Base-by-base conservation (phyloP, 2,113 vertebrate genomes). In the Pontoporia blainvillei region DNA sequence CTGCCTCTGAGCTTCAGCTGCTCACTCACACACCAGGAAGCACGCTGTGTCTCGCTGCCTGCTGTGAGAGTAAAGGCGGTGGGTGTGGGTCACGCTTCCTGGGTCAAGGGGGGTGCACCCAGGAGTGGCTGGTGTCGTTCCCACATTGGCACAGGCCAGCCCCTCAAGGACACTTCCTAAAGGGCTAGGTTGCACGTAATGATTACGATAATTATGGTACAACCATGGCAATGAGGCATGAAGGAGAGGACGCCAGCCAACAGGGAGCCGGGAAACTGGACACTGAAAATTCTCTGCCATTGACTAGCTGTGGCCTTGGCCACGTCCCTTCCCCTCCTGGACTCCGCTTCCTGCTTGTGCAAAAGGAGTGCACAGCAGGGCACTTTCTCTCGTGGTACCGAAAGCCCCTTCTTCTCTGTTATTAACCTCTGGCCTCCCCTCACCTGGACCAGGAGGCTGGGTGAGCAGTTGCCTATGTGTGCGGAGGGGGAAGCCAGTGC, bases 181-280 rank as follows among this genome's bases (percentile, higher is more conserved):
- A 87, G 75, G n/a, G 17, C 18, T 14, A 71, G 15, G 31, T 10
- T 14, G 18, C 23, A 4, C 17, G 20, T 41, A 46, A 39, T 27
- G 62, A 41, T n/a, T 34, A 17, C 0, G 2, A 41, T 54, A 41
- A 69, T 36, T 69, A 21, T 17, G 69, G 76, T 14, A 8, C 12
- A 15, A 1, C 8, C 11, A 0, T 8, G n/a, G 21, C 6, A 4
- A 39, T 0, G 20, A 67, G 44, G 20, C 7, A 0, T 0, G 27
- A 72, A 78, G 62, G 73, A n/a, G 27, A 83, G 27, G 66, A 21
- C 6, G 1, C 41, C 1, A 0, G 46, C 17, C 1, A 9, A 21
- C 10, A 3, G 14, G 57, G 46, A 92, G 62, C 27, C 3, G 1
- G 59, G 88, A 72, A 44, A 64, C 9, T 1, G 27, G 62, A 31